phyloP scores from a whole-genome alignment of 2,888 invertebrate genomes.

The Argyresthia goedartella region DNA sequence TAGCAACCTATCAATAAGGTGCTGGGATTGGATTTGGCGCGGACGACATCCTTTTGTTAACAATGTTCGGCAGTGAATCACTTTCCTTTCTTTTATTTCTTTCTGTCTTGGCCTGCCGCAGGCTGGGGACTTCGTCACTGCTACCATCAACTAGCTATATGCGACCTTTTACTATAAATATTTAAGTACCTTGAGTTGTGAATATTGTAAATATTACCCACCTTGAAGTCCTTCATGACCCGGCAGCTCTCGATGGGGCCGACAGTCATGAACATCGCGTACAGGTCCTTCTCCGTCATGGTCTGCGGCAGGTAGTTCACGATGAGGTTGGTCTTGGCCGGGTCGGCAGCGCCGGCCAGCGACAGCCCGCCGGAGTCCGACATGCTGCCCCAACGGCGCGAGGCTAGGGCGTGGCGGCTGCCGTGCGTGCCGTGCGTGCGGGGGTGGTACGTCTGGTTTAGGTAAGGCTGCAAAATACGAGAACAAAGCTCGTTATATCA shows the following conservation, averaged over 20 bases:
- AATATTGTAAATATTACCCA: slow-evolving; percentile 24
- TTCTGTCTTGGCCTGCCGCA: no score
- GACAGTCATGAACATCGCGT: slow-evolving; percentile 88
- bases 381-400: slow-evolving; percentile 61
- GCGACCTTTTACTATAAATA: no score
- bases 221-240: slow-evolving; percentile 92
- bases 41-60: no score
- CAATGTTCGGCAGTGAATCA: no score
- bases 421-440: slow-evolving; percentile 26
- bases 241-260: slow-evolving; percentile 92
- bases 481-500: no score
- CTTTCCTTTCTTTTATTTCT: no score
- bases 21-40: no score
- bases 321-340: slow-evolving; percentile 84
- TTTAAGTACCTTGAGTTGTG: not conserved
- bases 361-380: slow-evolving; percentile 47
- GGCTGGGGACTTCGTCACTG: no score
- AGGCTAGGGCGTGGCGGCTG: slow-evolving; percentile 24
- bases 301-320: slow-evolving; percentile 96
- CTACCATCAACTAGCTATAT: no score
- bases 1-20: no score
- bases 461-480: slow-evolving; percentile 46
- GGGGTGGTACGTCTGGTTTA: slow-evolving; percentile 32
- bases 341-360: slow-evolving; percentile 54
- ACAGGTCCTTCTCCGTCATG: slow-evolving; percentile 91